A percentile compares a stretch with the other conserved stretches of the same genome.
Evolutionary conservation across 2,113 vertebrate genomes (phyloP).

Genomic region (Gasterosteus aculeatus): DNA sequence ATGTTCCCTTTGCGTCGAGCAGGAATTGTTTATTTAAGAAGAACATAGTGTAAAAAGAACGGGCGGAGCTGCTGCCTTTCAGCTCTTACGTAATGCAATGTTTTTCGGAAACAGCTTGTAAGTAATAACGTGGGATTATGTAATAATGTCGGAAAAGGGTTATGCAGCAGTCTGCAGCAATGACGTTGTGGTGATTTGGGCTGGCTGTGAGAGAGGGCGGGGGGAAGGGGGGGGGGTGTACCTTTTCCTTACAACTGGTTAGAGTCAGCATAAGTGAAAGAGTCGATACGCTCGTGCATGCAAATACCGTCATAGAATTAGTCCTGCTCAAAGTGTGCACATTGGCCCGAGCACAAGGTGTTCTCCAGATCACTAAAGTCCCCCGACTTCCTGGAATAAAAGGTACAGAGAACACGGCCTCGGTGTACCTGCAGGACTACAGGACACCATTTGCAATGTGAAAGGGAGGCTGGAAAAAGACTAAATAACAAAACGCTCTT

Average conservation of each 20-base stretch:
- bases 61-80: background rate
- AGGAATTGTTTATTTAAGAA: background rate
- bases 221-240: background rate
- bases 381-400: background rate
- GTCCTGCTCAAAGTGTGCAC: background rate
- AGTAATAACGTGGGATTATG: background rate
- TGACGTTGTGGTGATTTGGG: constrained; percentile 5
- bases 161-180: background rate
- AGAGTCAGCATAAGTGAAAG: constrained; percentile 54
- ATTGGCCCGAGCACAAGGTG: background rate
- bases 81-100: background rate
- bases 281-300: background rate
- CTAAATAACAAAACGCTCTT: background rate
- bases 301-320: background rate
- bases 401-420: constrained; percentile 2
- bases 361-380: background rate
- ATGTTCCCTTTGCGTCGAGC: background rate
- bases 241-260: constrained; percentile 49
- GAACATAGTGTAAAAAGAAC: background rate
- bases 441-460: background rate
- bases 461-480: background rate
- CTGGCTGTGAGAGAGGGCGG: background rate
- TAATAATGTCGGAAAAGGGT: constrained; percentile 8
- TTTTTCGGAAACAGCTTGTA: background rate
- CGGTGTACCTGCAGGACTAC: background rate